Evolutionary conservation across 2,888 invertebrate genomes (phyloP).

Genomic region (Drosophila fungiperda): DNA sequence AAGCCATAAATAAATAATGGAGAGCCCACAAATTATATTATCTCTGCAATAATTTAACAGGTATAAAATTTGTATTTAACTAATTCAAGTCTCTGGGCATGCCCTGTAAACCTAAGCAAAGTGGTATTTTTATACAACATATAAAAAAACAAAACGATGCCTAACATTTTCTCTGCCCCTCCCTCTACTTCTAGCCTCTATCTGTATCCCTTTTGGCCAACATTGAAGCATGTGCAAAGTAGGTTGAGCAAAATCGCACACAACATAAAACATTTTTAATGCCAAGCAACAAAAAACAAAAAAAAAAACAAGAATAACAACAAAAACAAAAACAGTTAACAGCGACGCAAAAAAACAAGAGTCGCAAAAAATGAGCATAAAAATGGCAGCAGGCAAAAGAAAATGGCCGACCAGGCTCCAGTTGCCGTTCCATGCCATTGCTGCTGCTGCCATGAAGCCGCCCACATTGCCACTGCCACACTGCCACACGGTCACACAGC

Average conservation of each 20-base stretch:
- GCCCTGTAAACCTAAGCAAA: slow-evolving; percentile 1
- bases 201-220: slow-evolving; percentile 19
- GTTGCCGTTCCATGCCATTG: slow-evolving; percentile 31
- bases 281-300: slow-evolving; percentile 63
- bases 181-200: neutral
- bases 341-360: slow-evolving; percentile 44
- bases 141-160: slow-evolving; percentile 41
- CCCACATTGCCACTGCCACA: slow-evolving; percentile 29
- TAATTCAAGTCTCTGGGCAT: neutral
- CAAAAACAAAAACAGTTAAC: slow-evolving; percentile 21
- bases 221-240: slow-evolving; percentile 75
- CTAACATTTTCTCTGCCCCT: slow-evolving; percentile 21
- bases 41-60: neutral
- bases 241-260: slow-evolving; percentile 81
- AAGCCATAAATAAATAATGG: neutral
- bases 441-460: slow-evolving; percentile 4
- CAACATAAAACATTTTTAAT: slow-evolving; percentile 82
- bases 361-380: slow-evolving; percentile 74
- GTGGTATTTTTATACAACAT: slow-evolving; percentile 39
- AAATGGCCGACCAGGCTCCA: slow-evolving; percentile 71
- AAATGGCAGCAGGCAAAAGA: slow-evolving; percentile 79
- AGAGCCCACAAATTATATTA: neutral
- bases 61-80: neutral
- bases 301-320: slow-evolving; percentile 17
- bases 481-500: slow-evolving; percentile 43